A percentile compares a stretch with the other conserved stretches of the same genome.
phyloP scores from a whole-genome alignment of 2,888 invertebrate species.

The Agapetus fuscipes region DNA sequence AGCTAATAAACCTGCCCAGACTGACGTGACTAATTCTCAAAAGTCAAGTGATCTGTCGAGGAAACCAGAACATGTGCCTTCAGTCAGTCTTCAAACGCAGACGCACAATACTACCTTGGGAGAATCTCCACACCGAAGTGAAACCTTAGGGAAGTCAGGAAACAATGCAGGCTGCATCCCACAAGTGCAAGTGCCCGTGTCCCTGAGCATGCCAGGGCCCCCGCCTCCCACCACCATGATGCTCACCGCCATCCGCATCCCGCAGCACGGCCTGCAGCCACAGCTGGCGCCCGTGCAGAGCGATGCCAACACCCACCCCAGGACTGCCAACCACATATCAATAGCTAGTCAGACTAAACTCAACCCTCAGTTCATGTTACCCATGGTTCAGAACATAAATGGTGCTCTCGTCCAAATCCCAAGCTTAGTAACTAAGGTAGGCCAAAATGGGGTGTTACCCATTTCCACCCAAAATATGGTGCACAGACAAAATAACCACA shows the following conservation, averaged over 20 bases:
- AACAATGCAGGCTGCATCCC: conserved; percentile 33
- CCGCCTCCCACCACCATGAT: conserved; percentile 47
- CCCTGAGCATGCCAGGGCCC: no score
- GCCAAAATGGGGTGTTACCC: conserved; percentile 43
- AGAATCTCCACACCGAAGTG: conserved; percentile 7
- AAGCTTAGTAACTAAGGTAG: conserved; percentile 47
- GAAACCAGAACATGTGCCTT: conserved; percentile 18
- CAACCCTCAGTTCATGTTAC: conserved; percentile 48
- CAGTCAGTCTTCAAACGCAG: conserved; percentile 10
- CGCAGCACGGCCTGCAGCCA: conserved; percentile 35
- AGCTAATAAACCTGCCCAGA: not conserved
- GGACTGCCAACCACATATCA: conserved; percentile 30
- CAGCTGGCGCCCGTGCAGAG: conserved; percentile 26
- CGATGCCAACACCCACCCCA: not conserved
- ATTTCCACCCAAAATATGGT: conserved; percentile 11
- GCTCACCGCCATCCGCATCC: conserved; percentile 48
- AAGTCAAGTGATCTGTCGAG: no score
- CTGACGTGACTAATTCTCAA: conserved; percentile 22
- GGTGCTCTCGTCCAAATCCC: conserved; percentile 52
- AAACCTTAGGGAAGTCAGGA: conserved; percentile 8
- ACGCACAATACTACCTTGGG: conserved; percentile 7
- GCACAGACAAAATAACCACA: conserved; percentile 11
- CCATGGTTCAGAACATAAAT: conserved; percentile 49
- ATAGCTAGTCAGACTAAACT: conserved; percentile 40
- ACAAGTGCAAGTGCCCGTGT: conserved; percentile 40